Evolutionary conservation across 2,888 invertebrate species (phyloP), one percentile per base, ranked within the genome.

Genomic region (Eucera pruinosa): DNA sequence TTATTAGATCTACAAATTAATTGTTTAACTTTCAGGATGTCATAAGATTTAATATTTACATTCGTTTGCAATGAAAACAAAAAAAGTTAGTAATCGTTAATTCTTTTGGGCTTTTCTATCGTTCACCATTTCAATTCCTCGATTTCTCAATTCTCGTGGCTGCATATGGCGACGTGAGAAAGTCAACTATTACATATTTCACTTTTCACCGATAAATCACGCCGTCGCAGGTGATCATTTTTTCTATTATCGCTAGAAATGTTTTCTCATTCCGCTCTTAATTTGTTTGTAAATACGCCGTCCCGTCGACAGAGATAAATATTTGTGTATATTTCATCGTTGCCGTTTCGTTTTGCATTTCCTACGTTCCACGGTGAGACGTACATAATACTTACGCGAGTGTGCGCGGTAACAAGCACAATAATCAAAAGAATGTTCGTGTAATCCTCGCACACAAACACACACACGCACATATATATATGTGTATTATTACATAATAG

Each of bases 401-500:
- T 7, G 39, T 50, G 3, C 45, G 45, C 60, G 30, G 33, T 13
- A 20, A 20, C 33, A 1, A 33, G n/a, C 15, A 15, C 11, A n/a
- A 33, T 47, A 52, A 41, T 39, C 23, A 30, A 30, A 30, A 30
- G 30, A 27, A 70, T 66, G 13, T 27, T 18, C 43, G 6, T 11
- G 7, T 30, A 39, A 13, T n/a, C n/a, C n/a, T n/a, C n/a, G n/a
- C n/a, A n/a, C n/a, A n/a, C n/a, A n/a, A n/a, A n/a, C n/a, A n/a
- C n/a, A n/a, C n/a, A n/a, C n/a, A n/a, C n/a, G n/a, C n/a, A n/a
- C n/a, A n/a, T n/a, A n/a, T n/a, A n/a, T n/a, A n/a, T n/a, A n/a
- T n/a, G n/a, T n/a, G n/a, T n/a, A 6, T 33, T 45, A 65, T 65
- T 73, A 43, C 33, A 41, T 55, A 73, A 73, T 74, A 55, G 27